Evolutionary conservation across 1,140 invertebrate genomes (phyloP), one percentile per base, ranked within the genome.

Genomic region (Papilio aristodemus): DNA sequence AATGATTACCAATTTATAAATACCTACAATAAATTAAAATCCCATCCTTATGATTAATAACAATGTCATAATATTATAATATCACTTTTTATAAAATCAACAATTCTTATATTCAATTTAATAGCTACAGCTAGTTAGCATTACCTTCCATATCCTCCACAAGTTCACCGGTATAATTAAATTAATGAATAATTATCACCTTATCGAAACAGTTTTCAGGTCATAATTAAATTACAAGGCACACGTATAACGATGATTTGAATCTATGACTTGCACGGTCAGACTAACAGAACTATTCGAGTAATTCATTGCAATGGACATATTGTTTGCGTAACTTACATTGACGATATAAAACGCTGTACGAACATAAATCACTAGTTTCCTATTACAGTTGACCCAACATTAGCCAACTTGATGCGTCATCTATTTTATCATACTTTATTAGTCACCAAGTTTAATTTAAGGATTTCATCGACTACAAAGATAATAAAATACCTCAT

Each of bases 361-460:
- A 72, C 72, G 66, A 74, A 60, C 66, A 77, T 83, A 79, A 81
- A 73, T 84, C 79, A 83, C 70, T 57, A 71, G 73, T 78, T 73
- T 81, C 74, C 71, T 78, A 77, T 79, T 82, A 84, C 80, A 77
- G 69, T 80, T 81, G 79, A 81, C 76, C n/a, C 79, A 81, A 79
- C 63, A 76, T 82, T 78, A 76, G 69, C 75, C 73, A 76, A 77
- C 66, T 71, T 72, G 75, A 78, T 84, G 80, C 77, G 82, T 82
- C 82, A 82, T 64, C 39, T 72, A 73, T 72, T 75, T 68, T 67
- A 77, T 71, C 72, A 71, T 69, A 70, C 70, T 27, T 58, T 66
- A 71, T 71, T 72, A 73, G 72, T 72, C 77, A 74, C 66, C 38
- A 50, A 71, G 67, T 57, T 60, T 72, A 41, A 36, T 57, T 67